Base-by-base conservation (phyloP, 1,140 invertebrate genomes). In the Nixonia krombeini region DNA sequence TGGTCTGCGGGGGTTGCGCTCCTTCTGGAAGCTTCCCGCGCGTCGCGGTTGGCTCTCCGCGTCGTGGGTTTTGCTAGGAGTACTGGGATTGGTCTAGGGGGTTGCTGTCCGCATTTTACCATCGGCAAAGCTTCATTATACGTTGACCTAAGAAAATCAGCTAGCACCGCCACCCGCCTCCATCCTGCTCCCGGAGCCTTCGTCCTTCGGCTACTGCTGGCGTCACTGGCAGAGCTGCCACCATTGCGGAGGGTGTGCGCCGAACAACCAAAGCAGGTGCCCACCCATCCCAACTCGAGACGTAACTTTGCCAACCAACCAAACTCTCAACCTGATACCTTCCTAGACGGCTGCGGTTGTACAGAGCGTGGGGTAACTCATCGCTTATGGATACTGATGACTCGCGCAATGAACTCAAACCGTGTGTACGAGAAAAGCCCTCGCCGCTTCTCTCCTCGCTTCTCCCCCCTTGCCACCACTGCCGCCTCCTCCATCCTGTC, bases 311-410 rank as follows among this genome's bases (percentile, higher is more conserved):
- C 65, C 52, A 61, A n/a, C n/a, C n/a, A n/a, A n/a, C n/a, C n/a
- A n/a, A n/a, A n/a, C n/a, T n/a, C n/a, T n/a, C n/a, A n/a, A 65
- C 67, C 66, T 52, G 58, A 55, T 65, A 59, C 53, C 61, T 59
- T 61, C 47, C 25, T 42, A 29, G 42, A 45, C 18, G 33, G 51
- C n/a, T 18, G 50, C 57, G 61, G 46, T 25, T 44, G 49, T 13
- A 29, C 35, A 31, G 17, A 37, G 61, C 52, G 61, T 50, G 76
- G 78, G 80, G 81, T 76, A 83, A 80, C 82, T 84, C 83, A 85
- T 85, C 81, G 82, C 81, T 84, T 85, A 84, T 85, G 82, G 83
- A 84, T 85, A 85, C 83, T 84, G 83, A 84, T 85, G 83, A 84
- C 82, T 84, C 81, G 78, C 81, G 79, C 81, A 85, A 84, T 85